Evolutionary conservation across 2,113 vertebrate species (phyloP).

Genomic region (Hippolais icterina): DNA sequence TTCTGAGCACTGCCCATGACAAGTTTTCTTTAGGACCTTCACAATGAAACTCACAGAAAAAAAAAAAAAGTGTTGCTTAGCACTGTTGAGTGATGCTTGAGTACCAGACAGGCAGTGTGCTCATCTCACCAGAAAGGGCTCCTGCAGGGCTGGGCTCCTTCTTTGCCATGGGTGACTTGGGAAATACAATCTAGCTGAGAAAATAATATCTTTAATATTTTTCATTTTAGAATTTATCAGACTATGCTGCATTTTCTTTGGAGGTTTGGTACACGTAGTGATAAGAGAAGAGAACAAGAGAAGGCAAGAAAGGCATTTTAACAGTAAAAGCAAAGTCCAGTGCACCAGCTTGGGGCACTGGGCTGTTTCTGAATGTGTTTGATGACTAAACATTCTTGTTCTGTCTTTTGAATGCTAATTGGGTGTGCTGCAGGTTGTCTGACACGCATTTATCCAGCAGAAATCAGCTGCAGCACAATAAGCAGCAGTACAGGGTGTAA

Average conservation of each 20-base stretch:
- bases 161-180: not conserved
- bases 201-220: not conserved
- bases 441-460: not conserved
- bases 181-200: not conserved
- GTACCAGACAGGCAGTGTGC: rapidly evolving
- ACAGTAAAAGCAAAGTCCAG: not conserved
- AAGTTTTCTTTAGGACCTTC: not conserved
- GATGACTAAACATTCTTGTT: not conserved
- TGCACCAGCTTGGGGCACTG: not conserved
- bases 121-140: not conserved
- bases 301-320: not conserved
- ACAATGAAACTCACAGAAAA: not conserved
- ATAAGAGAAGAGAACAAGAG: not conserved
- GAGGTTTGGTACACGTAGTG: rapidly evolving
- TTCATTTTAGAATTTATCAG: not conserved
- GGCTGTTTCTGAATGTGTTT: not conserved
- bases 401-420: not conserved
- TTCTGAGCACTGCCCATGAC: not conserved
- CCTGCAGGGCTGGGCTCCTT: not conserved
- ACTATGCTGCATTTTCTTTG: not conserved
- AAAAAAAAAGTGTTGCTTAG: not conserved
- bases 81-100: not conserved
- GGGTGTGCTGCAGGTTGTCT: not conserved
- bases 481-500: not conserved
- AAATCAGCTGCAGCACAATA: not conserved